A percentile compares a stretch with the other conserved stretches of the same genome.
phyloP scores from a whole-genome alignment of 2,888 invertebrate genomes.

The Tetropium fuscum region DNA sequence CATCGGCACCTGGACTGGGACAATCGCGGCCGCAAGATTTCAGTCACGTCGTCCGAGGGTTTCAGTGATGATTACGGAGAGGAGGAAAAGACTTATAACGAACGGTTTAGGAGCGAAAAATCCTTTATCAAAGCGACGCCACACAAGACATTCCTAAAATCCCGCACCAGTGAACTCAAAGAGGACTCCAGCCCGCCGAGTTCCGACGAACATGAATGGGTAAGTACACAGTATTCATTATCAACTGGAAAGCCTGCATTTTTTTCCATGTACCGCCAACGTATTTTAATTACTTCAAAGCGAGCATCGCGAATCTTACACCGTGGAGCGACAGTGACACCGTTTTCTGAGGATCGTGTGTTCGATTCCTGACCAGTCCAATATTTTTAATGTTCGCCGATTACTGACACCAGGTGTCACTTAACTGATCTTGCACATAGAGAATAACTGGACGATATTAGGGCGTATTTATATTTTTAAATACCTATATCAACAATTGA shows the following conservation, averaged over 20 bases:
- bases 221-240: no score
- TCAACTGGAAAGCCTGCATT: not conserved
- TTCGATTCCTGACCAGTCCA: no score
- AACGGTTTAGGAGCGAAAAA: constrained; percentile 69
- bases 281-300: not conserved
- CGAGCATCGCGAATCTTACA: no score
- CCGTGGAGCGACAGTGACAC: no score
- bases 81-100: constrained; percentile 79
- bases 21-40: constrained; percentile 53
- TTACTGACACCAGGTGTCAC: no score
- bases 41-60: constrained; percentile 61
- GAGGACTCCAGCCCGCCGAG: constrained; percentile 64
- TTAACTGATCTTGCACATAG: no score
- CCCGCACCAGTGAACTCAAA: constrained; percentile 45
- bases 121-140: constrained; percentile 46
- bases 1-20: constrained; percentile 68
- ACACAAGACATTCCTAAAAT: constrained; percentile 57
- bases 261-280: not conserved
- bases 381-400: no score
- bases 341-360: no score
- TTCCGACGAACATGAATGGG: constrained; percentile 70
- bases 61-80: constrained; percentile 66
- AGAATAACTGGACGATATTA: no score
- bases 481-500: no score
- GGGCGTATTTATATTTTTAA: no score